Base-by-base conservation (phyloP, 2,888 invertebrate species). In the Xanthorhoe designata region DNA sequence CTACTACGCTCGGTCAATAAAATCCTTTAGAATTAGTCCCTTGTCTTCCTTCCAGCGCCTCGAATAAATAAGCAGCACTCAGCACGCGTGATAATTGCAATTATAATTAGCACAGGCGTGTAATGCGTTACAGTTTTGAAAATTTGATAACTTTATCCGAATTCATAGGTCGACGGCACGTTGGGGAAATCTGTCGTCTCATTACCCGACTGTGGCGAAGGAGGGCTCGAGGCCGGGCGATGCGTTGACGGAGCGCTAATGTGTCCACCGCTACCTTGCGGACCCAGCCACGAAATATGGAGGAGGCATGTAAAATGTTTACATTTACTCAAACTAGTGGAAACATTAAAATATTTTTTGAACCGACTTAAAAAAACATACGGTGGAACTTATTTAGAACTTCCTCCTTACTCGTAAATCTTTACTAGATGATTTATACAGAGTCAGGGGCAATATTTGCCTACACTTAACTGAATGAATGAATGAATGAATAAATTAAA, bases 61-160 rank as follows among this genome's bases (percentile, higher is more conserved):
- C 52, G 17, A 42, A 66, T 61, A 61, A 66, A 59, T 59, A 66
- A 66, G 55, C 50, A 52, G 50, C 63, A 56, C 57, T 61, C 49
- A 61, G 57, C 56, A 38, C 18, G 32, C 54, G 74, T 79, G 76
- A 80, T 87, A 85, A 90, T 89, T 89, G 87, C 87, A 88, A 89
- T 89, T 87, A 90, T 91, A 91, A 92, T 91, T 91, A 92, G 81
- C 66, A 80, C 80, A 42, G 83, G 76, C 78, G 78, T 32, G 32
- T 90, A 90, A 91, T 88, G 91, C 89, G 91, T 90, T 86, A 87
- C 89, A 88, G 92, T 91, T 92, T 89, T 92, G 91, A 91, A 92
- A 93, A 89, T 93, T 93, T 93, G 90, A 92, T 92, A 93, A 93
- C 87, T 93, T 93, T 91, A 89, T 85, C 84, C 89, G 88, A 91